A percentile compares a stretch with the other conserved stretches of the same genome.
Evolutionary conservation across 2,113 vertebrate genomes (phyloP).

Genomic region (Rhadina sibilatrix): DNA sequence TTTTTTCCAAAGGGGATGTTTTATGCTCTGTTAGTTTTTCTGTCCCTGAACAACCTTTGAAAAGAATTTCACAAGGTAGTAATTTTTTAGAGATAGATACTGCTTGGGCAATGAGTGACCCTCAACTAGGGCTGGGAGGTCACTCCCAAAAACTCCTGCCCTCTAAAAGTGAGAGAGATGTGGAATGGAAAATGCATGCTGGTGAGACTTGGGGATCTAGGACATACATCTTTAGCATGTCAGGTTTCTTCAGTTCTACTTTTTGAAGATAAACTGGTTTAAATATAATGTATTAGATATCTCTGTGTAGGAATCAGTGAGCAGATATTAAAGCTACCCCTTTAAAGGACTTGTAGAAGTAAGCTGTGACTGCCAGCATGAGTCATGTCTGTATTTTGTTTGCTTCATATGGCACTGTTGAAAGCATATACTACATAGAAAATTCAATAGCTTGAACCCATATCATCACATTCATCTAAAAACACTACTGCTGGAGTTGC

Average conservation of each 20-base stretch:
- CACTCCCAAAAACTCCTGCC: neutral
- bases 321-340: neutral
- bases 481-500: neutral
- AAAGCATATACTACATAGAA: neutral
- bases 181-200: neutral
- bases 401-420: neutral
- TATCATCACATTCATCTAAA: neutral
- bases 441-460: neutral
- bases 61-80: neutral
- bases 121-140: neutral
- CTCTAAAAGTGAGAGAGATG: neutral
- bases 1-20: neutral
- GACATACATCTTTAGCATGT: neutral
- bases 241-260: neutral
- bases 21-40: neutral
- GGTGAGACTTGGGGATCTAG: neutral
- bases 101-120: neutral
- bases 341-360: neutral
- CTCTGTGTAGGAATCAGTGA: neutral
- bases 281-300: neutral
- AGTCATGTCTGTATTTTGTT: neutral
- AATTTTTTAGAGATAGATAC: neutral
- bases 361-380: neutral
- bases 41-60: neutral
- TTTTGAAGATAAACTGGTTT: neutral